Evolutionary conservation across 1,140 invertebrate genomes (phyloP), one percentile per base, ranked within the genome.

Genomic region (Lethrus apterus): DNA sequence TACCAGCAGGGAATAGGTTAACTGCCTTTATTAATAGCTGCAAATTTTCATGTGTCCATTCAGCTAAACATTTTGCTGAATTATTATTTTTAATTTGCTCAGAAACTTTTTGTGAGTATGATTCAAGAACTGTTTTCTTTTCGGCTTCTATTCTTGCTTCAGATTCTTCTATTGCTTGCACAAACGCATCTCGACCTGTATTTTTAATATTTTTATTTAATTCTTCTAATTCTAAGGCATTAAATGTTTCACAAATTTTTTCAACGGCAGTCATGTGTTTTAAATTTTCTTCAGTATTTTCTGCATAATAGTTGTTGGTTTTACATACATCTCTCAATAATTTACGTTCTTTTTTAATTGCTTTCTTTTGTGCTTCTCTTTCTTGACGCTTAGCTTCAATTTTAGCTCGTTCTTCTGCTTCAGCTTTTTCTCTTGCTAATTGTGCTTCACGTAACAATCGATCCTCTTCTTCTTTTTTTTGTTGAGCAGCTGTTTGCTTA

Each of bases 1-100:
- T 98, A 10, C 95, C 94, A 30, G 93, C 92, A 0, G 95, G 93
- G 66, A 97, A 98, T 2, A 98, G 63, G 72, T 96, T 97, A 0
- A 97, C 92, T 23, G 89, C 93, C 68, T 98, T 98, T 13, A 97
- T 93, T 1, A 98, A 73, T 11, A 94, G 65, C 55, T 93, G 86
- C 0, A 92, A 70, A 55, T 78, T 73, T 57, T 98, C 92, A 38
- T 80, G 76, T 13, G 72, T 78, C 94, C 94, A 98, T 4, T 78
- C 70, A 5, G 78, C 67, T 3, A 70, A 58, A 10, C 62, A 57
- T 47, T 67, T 69, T n/a, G 73, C 48, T 8, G 68, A 65, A 56
- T 50, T 50, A n/a, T 47, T 63, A 55, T 55, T 53, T 51, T 62
- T 67, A 40, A 38, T 38, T 54, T 70, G 69, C 24, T 68, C 64